Evolutionary conservation across 2,113 vertebrate genomes (phyloP).

Genomic region (Nymphicus hollandicus): DNA sequence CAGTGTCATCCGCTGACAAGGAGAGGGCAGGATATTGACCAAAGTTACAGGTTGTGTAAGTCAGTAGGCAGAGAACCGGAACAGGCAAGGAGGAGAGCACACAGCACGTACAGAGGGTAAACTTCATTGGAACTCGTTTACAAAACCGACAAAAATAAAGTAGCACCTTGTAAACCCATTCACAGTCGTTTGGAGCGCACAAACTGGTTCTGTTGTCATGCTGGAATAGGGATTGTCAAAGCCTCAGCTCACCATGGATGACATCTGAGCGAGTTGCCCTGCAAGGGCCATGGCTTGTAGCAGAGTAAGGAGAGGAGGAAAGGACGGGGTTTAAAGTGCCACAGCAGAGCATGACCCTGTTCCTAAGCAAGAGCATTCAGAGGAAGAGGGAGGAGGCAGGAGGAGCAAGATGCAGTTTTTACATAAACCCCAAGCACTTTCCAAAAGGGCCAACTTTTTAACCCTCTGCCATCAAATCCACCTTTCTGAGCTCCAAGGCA

Average conservation of each 20-base stretch:
- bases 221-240: constrained; percentile 43
- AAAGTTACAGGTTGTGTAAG: background rate
- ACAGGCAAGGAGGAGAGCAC: constrained; percentile 49
- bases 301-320: background rate
- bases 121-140: constrained; percentile 56
- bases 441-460: background rate
- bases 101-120: constrained; percentile 45
- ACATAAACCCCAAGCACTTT: background rate
- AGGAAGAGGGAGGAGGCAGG: background rate
- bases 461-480: background rate
- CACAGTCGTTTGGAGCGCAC: constrained; percentile 41
- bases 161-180: constrained; percentile 44
- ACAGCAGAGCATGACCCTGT: background rate
- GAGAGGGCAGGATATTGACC: background rate
- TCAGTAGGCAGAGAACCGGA: background rate
- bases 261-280: background rate
- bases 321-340: background rate
- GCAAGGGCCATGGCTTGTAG: background rate
- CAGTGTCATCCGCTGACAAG: background rate
- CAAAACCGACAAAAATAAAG: constrained; percentile 44
- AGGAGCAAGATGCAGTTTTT: background rate
- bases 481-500: background rate
- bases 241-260: background rate
- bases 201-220: constrained; percentile 25
- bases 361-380: background rate